These are phyloP conservation scores for Collichthys lucidus DNA, from an alignment of 2,113 vertebrate genomes.

Conservation along the genomic window DNA sequence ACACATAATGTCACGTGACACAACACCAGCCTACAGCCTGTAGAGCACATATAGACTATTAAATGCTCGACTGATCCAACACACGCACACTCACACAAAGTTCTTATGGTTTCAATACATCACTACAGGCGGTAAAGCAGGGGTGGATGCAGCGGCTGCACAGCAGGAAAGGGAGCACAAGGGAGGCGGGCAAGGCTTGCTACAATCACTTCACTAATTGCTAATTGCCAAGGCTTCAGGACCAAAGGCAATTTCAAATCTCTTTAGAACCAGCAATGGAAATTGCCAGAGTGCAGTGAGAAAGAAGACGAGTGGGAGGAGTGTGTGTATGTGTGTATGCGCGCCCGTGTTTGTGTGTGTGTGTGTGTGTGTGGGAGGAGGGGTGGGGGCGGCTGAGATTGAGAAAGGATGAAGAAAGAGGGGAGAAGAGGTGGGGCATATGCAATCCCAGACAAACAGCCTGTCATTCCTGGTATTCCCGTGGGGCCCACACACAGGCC, in stretches of 20 bases:
- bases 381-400: slow-evolving; percentile 27
- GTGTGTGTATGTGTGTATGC: slow-evolving; percentile 39
- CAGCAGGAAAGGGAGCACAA: slow-evolving; percentile 56
- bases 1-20: slow-evolving; percentile 3
- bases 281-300: slow-evolving; percentile 78
- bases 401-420: slow-evolving; percentile 57
- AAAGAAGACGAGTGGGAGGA: slow-evolving; percentile 53
- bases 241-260: slow-evolving; percentile 82
- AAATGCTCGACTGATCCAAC: slow-evolving; percentile 40
- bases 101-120: slow-evolving; percentile 58
- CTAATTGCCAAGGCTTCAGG: slow-evolving; percentile 82
- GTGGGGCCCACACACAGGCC: slow-evolving; percentile 58
- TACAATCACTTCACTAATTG: slow-evolving; percentile 82
- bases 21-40: slow-evolving; percentile 17
- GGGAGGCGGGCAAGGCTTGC: slow-evolving; percentile 55
- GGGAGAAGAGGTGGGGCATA: slow-evolving; percentile 61
- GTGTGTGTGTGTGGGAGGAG: neutral
- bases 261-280: slow-evolving; percentile 79
- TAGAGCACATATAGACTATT: slow-evolving; percentile 15
- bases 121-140: slow-evolving; percentile 37
- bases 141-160: slow-evolving; percentile 53
- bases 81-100: slow-evolving; percentile 28
- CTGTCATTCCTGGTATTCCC: slow-evolving; percentile 81
- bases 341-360: slow-evolving; percentile 12
- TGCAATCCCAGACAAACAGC: slow-evolving; percentile 84